These are phyloP conservation scores for Amblyopsis hoosieri DNA, from an alignment of 2,797 vertebrate genomes.

Conservation along the genomic window DNA sequence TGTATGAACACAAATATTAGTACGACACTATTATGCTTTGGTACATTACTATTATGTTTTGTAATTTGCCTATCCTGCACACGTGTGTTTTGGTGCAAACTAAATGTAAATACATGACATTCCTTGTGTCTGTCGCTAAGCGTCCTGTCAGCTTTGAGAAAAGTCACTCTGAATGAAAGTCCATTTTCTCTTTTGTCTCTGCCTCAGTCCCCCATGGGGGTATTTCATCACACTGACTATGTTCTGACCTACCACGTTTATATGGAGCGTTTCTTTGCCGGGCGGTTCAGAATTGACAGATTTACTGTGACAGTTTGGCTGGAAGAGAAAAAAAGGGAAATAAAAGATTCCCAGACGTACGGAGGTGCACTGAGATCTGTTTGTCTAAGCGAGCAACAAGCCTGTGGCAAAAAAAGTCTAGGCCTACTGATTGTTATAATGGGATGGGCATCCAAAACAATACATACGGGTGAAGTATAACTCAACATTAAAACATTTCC, in stretches of 20 bases:
- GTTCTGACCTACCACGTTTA: conserved; percentile 30
- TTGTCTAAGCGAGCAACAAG: conserved; percentile 23
- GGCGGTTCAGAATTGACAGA: conserved; percentile 50
- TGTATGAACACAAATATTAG: too few relatives aligned
- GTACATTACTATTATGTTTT: too few relatives aligned
- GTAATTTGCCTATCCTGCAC: too few relatives aligned
- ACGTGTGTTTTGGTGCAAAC: too few relatives aligned
- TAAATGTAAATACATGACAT: too few relatives aligned
- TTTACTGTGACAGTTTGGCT: conserved; percentile 52
- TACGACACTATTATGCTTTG: too few relatives aligned
- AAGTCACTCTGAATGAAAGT: too few relatives aligned
- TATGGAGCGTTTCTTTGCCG: conserved; percentile 42
- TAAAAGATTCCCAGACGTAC: conserved; percentile 46
- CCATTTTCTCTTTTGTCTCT: background rate
- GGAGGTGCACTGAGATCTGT: conserved; percentile 21
- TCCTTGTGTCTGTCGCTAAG: too few relatives aligned
- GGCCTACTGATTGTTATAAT: background rate
- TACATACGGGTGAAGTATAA: too few relatives aligned
- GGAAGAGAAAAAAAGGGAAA: background rate
- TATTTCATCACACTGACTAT: conserved; percentile 41
- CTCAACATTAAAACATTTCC: too few relatives aligned
- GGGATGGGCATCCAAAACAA: background rate
- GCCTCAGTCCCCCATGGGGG: conserved; percentile 41
- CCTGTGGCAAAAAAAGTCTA: conserved; percentile 23
- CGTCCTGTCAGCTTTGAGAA: too few relatives aligned